A percentile compares a stretch with the other conserved stretches of the same genome.
Conservation (phyloP, 2,113 vertebrate species). For the Brevimyrus niger region DNA sequence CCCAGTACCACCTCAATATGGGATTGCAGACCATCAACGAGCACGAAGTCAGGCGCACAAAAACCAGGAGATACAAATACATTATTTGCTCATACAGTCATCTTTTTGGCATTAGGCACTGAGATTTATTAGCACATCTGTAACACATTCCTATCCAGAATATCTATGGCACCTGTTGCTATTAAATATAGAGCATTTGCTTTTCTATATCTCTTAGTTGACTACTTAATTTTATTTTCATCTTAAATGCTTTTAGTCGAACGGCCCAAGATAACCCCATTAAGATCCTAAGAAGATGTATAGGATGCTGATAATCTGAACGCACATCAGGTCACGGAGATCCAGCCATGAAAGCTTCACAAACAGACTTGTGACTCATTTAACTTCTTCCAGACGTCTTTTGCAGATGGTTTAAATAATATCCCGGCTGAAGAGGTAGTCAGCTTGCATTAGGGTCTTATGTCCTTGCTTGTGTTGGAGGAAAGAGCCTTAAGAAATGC, state of each 20-base stretch:
- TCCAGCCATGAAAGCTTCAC: conserved; percentile 9
- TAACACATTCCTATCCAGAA: background rate
- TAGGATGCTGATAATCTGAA: background rate
- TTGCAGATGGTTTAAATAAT: conserved; percentile 5
- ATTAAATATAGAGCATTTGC: background rate
- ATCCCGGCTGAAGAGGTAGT: background rate
- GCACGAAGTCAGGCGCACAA: background rate
- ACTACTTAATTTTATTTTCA: background rate
- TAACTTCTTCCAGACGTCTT: background rate
- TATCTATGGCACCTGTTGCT: background rate
- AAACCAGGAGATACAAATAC: background rate
- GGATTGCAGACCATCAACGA: background rate
- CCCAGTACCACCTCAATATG: background rate
- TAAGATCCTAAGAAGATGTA: background rate
- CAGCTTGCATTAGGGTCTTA: background rate
- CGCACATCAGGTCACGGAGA: background rate
- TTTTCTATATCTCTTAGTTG: background rate
- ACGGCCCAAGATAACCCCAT: background rate
- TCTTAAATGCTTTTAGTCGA: background rate
- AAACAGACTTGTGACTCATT: conserved; percentile 14
- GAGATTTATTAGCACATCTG: background rate
- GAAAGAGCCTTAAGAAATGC: background rate
- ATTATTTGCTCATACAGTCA: background rate
- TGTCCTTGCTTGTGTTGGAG: background rate
- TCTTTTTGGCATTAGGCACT: background rate